phyloP scores from a whole-genome alignment of 2,797 vertebrate species.

The Epinephelus coioides region DNA sequence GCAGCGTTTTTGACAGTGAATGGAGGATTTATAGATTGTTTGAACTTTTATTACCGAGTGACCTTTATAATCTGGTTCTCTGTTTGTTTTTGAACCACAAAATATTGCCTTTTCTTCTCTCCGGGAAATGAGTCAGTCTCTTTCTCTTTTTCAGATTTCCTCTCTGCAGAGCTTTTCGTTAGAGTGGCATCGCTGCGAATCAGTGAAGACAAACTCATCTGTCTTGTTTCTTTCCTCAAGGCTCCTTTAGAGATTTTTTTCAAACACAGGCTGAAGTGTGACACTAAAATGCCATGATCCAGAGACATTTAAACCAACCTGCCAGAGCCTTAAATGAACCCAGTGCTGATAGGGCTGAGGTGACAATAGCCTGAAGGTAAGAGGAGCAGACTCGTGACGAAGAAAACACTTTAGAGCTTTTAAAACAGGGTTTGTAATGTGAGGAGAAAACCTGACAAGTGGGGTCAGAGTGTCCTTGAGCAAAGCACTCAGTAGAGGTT shows the following conservation, averaged over 20 bases:
- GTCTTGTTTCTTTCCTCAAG: slow-evolving; percentile 18
- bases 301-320: slow-evolving; percentile 27
- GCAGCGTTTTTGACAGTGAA: neutral
- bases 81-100: slow-evolving; percentile 23
- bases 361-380: slow-evolving; percentile 20
- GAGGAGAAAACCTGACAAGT: neutral
- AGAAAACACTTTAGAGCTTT: slow-evolving; percentile 5
- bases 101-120: neutral
- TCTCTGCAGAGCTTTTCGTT: slow-evolving; percentile 10
- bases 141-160: neutral
- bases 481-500: neutral
- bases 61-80: slow-evolving; percentile 33
- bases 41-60: slow-evolving; percentile 43
- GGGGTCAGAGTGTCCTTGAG: slow-evolving; percentile 25
- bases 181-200: slow-evolving; percentile 42
- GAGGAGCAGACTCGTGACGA: neutral
- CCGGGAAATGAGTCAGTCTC: neutral
- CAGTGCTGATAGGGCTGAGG: slow-evolving; percentile 4
- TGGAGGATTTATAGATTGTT: slow-evolving; percentile 38
- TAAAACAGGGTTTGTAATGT: neutral
- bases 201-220: slow-evolving; percentile 22
- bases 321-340: slow-evolving; percentile 24
- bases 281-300: slow-evolving; percentile 16
- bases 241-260: slow-evolving; percentile 10
- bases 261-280: slow-evolving; percentile 32